Evolutionary conservation across 2,113 vertebrate genomes (phyloP), one percentile per base, ranked within the genome.

Genomic region (Sinosuthora webbiana): DNA sequence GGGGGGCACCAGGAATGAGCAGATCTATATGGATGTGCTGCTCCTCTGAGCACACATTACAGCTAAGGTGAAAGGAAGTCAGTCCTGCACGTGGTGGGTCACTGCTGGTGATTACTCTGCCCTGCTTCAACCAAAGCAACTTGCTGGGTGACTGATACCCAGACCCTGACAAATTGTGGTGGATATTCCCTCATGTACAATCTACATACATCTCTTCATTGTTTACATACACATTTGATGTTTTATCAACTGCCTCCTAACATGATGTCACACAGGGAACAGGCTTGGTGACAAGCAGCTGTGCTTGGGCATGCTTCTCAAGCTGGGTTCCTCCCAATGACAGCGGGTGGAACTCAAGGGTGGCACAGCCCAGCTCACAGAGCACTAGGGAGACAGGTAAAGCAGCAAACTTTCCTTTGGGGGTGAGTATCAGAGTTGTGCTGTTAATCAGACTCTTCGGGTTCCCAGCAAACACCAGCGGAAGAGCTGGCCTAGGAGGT

Each of bases 401-500:
- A 86, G 44, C 49, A 47, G 77, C 16, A 55, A 50, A 47, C 19
- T 59, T 69, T 71, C 44, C 50, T 41, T 28, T 63, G 49, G 28
- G 44, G 14, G 2, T 52, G 12, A 81, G 25, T 13, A 13, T 39
- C 49, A 39, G 64, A 88, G 30, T 16, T 84, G 60, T 53, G 68
- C 42, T 11, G 1, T 55, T 82, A 80, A 65, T 87, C 52, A 73
- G 47, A 68, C 47, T 83, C 50, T 73, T 93, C 75, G 2, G 87
- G 57, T 79, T 90, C 67, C 92, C 80, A 84, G 82, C 65, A 95
- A 91, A 73, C 18, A 57, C 9, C 83, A 49, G 56, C 6, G 0
- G 75, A 96, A 94, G 90, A 71, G 89, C 73, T 83, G 44, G 70
- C 90, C 15, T 22, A 79, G 94, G 86, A 50, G 53, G 56, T 93